These are phyloP conservation scores for Halocynthia roretzi DNA, from an alignment of 23 tunicate genomes.

Conservation along the genomic window DNA sequence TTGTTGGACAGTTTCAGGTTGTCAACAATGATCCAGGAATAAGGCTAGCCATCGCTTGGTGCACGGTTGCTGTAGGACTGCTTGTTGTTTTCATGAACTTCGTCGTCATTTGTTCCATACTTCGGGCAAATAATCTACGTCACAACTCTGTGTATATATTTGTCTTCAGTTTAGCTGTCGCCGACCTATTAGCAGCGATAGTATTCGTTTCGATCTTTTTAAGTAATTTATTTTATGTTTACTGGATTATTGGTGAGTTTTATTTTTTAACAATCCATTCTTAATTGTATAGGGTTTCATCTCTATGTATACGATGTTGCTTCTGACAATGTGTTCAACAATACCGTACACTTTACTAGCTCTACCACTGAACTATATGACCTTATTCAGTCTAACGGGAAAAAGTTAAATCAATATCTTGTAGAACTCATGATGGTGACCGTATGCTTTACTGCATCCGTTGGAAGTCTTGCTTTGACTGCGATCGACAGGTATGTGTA, in stretches of 20 bases:
- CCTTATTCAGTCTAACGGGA: background rate
- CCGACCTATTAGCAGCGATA: conserved; percentile 16
- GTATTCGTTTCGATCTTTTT: conserved; percentile 24
- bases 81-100: conserved; percentile 22
- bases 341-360: no score
- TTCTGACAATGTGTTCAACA: background rate
- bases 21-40: conserved; percentile 14
- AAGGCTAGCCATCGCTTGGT: conserved; percentile 5
- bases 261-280: background rate
- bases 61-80: conserved; percentile 11
- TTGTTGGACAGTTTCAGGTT: conserved; percentile 21
- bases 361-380: background rate
- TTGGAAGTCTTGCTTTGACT: conserved; percentile 22
- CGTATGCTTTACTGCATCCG: conserved; percentile 23
- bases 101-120: conserved; percentile 13
- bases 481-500: conserved; percentile 20
- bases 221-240: conserved; percentile 6
- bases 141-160: conserved; percentile 25
- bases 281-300: background rate
- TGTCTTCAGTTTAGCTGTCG: conserved; percentile 25
- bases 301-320: background rate
- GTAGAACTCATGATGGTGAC: conserved; percentile 22
- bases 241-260: background rate
- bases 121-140: conserved; percentile 10
- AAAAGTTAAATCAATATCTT: conserved; percentile 13